Percentiles rank a stretch among this genome's conserved stretches.
Evolutionary conservation across 2,797 vertebrate genomes (phyloP).

Genomic region (Crax fasciolata): DNA sequence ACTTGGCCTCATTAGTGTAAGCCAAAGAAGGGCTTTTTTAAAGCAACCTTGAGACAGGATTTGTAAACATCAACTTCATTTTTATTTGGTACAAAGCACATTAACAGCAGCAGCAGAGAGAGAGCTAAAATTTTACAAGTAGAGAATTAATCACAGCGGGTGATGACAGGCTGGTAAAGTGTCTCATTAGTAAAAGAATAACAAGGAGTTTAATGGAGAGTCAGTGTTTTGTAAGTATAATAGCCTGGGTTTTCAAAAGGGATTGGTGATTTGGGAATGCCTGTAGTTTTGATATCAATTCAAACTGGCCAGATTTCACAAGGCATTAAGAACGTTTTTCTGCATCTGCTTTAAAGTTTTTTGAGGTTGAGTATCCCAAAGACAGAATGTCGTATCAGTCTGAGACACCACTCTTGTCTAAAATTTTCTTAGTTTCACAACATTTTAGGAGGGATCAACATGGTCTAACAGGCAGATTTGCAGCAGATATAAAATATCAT

Average conservation of each 20-base stretch:
- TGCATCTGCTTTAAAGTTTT: neutral
- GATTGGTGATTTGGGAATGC: constrained; percentile 50
- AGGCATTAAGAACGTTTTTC: neutral
- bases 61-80: constrained; percentile 75
- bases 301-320: neutral
- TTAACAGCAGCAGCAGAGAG: constrained; percentile 67
- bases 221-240: constrained; percentile 54
- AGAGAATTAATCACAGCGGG: constrained; percentile 77
- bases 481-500: neutral
- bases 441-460: neutral
- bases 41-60: constrained; percentile 61
- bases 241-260: constrained; percentile 32
- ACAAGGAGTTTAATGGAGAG: constrained; percentile 71
- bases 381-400: neutral
- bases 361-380: neutral
- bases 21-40: constrained; percentile 44
- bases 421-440: accelerated
- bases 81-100: constrained; percentile 73
- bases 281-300: neutral
- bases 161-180: constrained; percentile 77
- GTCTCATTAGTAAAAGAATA: constrained; percentile 79
- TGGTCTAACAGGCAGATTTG: neutral
- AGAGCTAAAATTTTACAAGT: constrained; percentile 73
- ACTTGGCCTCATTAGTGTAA: constrained; percentile 59
- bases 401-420: neutral